Evolutionary conservation across 2,797 vertebrate species (phyloP), one percentile per base, ranked within the genome.

Genomic region (Artibeus jamaicensis): DNA sequence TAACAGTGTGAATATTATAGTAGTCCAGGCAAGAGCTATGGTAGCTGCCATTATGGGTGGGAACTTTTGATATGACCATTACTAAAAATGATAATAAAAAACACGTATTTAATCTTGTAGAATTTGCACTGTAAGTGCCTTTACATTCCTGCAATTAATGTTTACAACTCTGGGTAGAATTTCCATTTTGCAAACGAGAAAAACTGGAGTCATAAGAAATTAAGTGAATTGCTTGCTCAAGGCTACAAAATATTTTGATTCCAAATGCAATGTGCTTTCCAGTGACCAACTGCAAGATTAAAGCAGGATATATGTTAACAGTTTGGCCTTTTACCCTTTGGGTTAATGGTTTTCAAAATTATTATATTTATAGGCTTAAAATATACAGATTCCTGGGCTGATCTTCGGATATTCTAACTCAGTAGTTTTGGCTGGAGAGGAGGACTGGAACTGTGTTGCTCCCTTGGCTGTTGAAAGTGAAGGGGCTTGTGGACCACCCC

Each of bases 281-380:
- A 67, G 87, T 67, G 44, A 89, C 55, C 6, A 6, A 42, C 39
- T 89, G 6, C 39, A 73, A 95, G 88, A 93, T 93, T 62, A 76
- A 89, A 44, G 29, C 32, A n/a, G 94, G 59, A 88, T 93, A 70
- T 14, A 44, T 55, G 19, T 55, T 90, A 77, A 71, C 9, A 68
- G 50, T 77, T 81, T 90, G 73, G 8, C n/a, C 44, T 83, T 96
- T 92, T 76, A 55, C 15, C 19, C 71, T 96, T 73, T 57, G 44
- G 53, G 79, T 71, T 95, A 93, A 95, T 86, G 44, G 73, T 74
- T 95, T 96, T 89, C 65, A 55, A 84, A 94, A 84, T 86, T 34
- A 89, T 44, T 87, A 18, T 67, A 79, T 5, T 89, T 91, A 55
- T 2, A 48, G 74, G 48, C 22, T 95, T 67, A 8, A 81, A 79